phyloP scores from a whole-genome alignment of 2,113 vertebrate species.

The Eulemur macaco region DNA sequence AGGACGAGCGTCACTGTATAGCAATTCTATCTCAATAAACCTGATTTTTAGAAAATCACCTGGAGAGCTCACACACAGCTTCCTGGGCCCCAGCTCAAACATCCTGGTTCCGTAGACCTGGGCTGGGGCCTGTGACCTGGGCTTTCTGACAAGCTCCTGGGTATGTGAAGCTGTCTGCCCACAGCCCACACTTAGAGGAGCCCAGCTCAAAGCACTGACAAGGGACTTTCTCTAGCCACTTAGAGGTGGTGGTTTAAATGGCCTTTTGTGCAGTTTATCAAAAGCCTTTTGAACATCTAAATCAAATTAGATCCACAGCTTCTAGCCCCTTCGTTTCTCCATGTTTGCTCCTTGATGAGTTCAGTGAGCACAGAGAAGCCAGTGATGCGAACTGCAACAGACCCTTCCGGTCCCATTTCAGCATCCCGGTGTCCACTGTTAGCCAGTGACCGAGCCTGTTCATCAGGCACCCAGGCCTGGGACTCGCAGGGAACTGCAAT shows the following conservation, averaged over 20 bases:
- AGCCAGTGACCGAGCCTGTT: neutral
- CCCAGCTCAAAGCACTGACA: neutral
- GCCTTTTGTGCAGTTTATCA: constrained; percentile 30
- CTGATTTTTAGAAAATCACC: neutral
- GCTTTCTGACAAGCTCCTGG: neutral
- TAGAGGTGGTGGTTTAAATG: neutral
- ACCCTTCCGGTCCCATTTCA: neutral
- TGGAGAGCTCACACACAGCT: neutral
- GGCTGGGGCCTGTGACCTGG: neutral
- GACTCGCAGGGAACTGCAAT: neutral
- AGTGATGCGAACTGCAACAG: neutral
- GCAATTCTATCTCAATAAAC: neutral
- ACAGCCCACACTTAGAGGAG: neutral
- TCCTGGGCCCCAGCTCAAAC: neutral
- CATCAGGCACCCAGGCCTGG: too few species aligned
- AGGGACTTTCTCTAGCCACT: neutral
- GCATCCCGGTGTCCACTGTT: neutral
- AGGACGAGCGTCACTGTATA: neutral
- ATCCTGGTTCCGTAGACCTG: neutral
- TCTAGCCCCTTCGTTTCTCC: neutral
- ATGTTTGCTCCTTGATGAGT: neutral
- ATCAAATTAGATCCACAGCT: neutral
- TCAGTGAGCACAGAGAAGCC: neutral
- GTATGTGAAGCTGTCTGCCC: neutral
- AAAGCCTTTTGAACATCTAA: constrained; percentile 6